phyloP scores from a whole-genome alignment of 2,797 vertebrate genomes.

The Morus bassanus region DNA sequence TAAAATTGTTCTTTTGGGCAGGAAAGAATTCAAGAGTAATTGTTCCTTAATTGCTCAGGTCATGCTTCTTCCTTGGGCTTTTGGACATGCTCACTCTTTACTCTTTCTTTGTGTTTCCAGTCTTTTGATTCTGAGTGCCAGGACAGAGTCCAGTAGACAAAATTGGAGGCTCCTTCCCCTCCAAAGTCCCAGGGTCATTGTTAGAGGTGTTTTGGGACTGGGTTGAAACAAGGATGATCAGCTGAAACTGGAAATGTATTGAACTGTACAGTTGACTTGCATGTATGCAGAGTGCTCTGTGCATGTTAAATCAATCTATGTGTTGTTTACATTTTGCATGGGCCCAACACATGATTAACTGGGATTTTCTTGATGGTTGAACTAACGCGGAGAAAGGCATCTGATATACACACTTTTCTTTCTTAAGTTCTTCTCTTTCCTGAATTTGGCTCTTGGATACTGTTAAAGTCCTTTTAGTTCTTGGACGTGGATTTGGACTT shows the following conservation, averaged over 20 bases:
- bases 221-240: background rate
- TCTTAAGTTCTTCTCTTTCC: background rate
- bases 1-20: background rate
- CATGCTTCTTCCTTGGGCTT: background rate
- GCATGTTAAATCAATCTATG: accelerated
- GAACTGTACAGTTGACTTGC: background rate
- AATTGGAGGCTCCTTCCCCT: background rate
- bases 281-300: background rate
- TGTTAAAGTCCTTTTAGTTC: background rate
- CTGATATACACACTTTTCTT: background rate
- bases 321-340: background rate
- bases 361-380: background rate
- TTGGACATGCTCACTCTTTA: background rate
- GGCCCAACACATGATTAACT: too few relatives aligned
- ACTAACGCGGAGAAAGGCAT: background rate
- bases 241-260: background rate
- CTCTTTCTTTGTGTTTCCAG: background rate
- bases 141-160: background rate
- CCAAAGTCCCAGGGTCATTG: background rate
- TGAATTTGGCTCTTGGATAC: background rate
- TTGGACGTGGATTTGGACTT: background rate
- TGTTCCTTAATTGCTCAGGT: background rate
- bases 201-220: background rate
- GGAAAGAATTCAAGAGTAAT: background rate
- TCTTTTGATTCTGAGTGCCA: background rate